Evolutionary conservation across 2,113 vertebrate species (phyloP), one percentile per base, ranked within the genome.

Genomic region (Eulemur rufifrons): DNA sequence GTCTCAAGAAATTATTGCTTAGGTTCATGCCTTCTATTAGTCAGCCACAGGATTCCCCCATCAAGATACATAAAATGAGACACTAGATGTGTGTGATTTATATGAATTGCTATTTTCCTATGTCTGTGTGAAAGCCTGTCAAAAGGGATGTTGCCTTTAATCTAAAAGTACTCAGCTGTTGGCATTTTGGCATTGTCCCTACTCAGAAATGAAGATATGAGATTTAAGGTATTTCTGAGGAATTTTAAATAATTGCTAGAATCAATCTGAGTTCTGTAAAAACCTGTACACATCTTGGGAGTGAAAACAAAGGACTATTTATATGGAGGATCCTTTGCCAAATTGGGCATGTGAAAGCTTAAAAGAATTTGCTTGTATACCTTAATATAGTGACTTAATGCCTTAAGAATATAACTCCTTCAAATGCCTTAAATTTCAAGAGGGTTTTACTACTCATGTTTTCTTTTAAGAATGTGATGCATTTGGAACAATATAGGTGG

Each of bases 351-450:
- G 50, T 93, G 97, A 97, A 95, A 86, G 89, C 3, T 32, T 97
- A 95, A 96, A 86, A 98, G 97, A 98, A 98, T 97, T 98, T 98
- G 78, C 94, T 97, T 98, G 89, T 95, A 86, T 96, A 94, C 87
- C 39, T 98, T 98, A 98, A 97, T 94, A 96, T 84, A 93, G 29
- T 89, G 96, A 97, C 78, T 98, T 98, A 98, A 98, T 96, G 96
- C 97, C 76, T 98, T 98, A 98, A 98, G 97, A 98, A 96, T 97
- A 97, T 96, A 98, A 98, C 96, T 96, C 97, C 93, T 97, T 96
- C 94, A 98, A 97, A 98, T 98, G 96, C 96, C 95, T 98, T 98
- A 96, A 94, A 98, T 98, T 98, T 98, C 96, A 98, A 97, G 97
- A 97, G 97, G 97, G 52, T 98, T 98, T 98, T 98, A 95, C 66